Conservation (phyloP, 2,888 invertebrate species). For the Elmis aenea region DNA sequence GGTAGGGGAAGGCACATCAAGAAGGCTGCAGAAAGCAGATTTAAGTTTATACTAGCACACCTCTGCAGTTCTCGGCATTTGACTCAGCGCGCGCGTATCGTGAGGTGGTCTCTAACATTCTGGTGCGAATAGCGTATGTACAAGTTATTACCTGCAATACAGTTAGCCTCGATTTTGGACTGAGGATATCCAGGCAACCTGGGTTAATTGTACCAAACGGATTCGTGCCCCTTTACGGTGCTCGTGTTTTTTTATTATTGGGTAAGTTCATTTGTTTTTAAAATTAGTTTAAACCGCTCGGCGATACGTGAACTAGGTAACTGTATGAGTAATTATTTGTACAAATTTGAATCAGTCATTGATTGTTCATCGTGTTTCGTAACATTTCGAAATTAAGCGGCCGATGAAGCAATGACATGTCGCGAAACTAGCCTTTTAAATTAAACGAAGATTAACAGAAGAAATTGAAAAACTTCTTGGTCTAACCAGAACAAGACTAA, state of each 20-base stretch:
- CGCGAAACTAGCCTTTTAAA: too few relatives aligned
- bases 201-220: slow-evolving; percentile 20
- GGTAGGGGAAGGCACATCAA: slow-evolving; percentile 30
- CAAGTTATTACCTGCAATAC: slow-evolving; percentile 20
- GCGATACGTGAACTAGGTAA: too few relatives aligned
- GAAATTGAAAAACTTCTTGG: too few relatives aligned
- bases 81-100: slow-evolving; percentile 15
- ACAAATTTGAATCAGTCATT: too few relatives aligned
- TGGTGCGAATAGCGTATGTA: slow-evolving; percentile 23
- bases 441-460: too few relatives aligned
- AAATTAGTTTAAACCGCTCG: too few relatives aligned
- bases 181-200: not conserved
- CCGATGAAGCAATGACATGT: too few relatives aligned
- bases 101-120: slow-evolving; percentile 8
- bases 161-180: slow-evolving; percentile 8
- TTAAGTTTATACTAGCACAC: slow-evolving; percentile 20
- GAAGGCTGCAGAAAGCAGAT: slow-evolving; percentile 18
- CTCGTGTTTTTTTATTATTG: slow-evolving; percentile 5
- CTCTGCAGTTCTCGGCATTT: slow-evolving; percentile 15
- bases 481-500: too few relatives aligned
- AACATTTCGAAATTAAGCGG: too few relatives aligned
- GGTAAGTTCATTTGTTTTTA: too few relatives aligned
- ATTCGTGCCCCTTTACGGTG: slow-evolving; percentile 11
- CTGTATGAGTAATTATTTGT: too few relatives aligned
- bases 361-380: too few relatives aligned